phyloP scores from a whole-genome alignment of 2,113 vertebrate genomes.

The Clupea harengus region DNA sequence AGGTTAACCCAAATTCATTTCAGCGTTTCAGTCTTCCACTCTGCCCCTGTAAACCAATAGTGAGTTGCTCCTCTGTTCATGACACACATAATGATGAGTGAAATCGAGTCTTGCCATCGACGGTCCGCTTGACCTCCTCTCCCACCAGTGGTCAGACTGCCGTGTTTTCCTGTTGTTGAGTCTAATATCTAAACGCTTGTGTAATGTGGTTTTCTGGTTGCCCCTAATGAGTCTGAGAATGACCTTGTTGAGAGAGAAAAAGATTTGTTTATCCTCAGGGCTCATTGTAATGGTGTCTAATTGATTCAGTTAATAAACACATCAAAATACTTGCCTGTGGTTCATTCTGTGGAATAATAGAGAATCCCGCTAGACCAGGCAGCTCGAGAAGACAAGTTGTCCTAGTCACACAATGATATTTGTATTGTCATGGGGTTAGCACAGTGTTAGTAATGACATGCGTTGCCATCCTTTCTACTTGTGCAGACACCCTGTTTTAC shows the following conservation, averaged over 20 bases:
- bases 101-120: constrained; percentile 54
- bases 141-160: constrained; percentile 36
- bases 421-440: constrained; percentile 22
- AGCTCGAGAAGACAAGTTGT: neutral
- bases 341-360: constrained; percentile 57
- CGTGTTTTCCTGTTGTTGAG: constrained; percentile 39
- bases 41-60: constrained; percentile 36
- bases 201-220: constrained; percentile 53
- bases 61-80: constrained; percentile 50
- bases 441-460: constrained; percentile 22
- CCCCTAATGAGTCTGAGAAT: constrained; percentile 55
- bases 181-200: constrained; percentile 48
- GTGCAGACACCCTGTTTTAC: neutral
- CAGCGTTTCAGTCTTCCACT: neutral
- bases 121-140: constrained; percentile 56
- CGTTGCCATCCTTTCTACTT: neutral
- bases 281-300: constrained; percentile 58
- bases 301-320: constrained; percentile 61
- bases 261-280: constrained; percentile 55
- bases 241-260: constrained; percentile 51
- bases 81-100: constrained; percentile 43
- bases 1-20: neutral
- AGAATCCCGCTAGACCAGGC: constrained; percentile 18
- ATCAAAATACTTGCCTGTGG: constrained; percentile 63
- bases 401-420: constrained; percentile 25